A percentile compares a stretch with the other conserved stretches of the same genome.
Evolutionary conservation across 2,113 vertebrate species (phyloP).

Genomic region (Oryzias melastigma): DNA sequence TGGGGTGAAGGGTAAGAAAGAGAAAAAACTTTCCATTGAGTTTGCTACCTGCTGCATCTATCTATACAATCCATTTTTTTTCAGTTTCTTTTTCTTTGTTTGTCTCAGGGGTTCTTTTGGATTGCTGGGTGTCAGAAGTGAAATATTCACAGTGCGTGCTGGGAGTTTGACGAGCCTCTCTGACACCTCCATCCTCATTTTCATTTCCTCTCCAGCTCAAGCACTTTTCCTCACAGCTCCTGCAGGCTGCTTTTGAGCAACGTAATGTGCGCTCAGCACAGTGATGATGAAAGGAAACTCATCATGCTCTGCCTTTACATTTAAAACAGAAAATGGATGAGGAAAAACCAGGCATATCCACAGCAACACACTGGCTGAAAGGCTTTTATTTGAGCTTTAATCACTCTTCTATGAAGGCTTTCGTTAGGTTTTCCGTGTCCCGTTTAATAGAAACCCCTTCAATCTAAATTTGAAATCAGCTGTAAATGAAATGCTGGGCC

Average conservation of each 20-base stretch:
- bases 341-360: not conserved
- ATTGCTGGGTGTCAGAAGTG: slow-evolving; percentile 43
- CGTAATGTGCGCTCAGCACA: slow-evolving; percentile 17
- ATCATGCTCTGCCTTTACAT: slow-evolving; percentile 4
- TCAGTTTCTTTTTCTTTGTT: slow-evolving; percentile 24
- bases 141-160: slow-evolving; percentile 58
- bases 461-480: slow-evolving; percentile 20
- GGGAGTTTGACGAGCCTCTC: slow-evolving; percentile 52
- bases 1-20: slow-evolving; percentile 7
- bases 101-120: slow-evolving; percentile 28
- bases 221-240: slow-evolving; percentile 20
- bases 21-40: not conserved
- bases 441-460: slow-evolving; percentile 20
- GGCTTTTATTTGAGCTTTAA: slow-evolving; percentile 28
- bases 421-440: slow-evolving; percentile 1
- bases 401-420: slow-evolving; percentile 12
- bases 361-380: slow-evolving; percentile 3
- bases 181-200: slow-evolving; percentile 47
- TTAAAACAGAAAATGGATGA: slow-evolving; percentile 12
- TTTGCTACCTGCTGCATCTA: slow-evolving; percentile 4
- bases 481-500: not conserved
- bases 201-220: slow-evolving; percentile 36
- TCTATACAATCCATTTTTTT: slow-evolving; percentile 22
- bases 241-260: slow-evolving; percentile 2
- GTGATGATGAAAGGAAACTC: slow-evolving; percentile 36